Conservation (phyloP, 2,888 invertebrate genomes). For the Chromoteleia sp. region DNA sequence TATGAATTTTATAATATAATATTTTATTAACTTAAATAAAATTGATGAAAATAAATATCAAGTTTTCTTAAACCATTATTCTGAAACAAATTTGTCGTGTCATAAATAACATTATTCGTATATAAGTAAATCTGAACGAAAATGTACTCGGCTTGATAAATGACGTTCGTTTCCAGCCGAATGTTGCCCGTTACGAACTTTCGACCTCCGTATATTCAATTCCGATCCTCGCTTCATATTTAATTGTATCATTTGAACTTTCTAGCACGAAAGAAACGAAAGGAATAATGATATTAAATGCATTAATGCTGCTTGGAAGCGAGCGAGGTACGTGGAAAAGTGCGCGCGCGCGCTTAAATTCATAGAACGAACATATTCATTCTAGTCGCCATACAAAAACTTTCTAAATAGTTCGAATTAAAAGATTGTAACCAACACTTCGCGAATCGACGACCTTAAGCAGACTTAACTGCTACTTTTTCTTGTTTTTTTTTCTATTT, state of each 20-base stretch:
- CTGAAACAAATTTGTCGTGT: too few species aligned
- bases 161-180: conserved; percentile 15
- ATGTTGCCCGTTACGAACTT: conserved; percentile 21
- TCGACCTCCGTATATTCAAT: conserved; percentile 24
- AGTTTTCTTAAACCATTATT: too few species aligned
- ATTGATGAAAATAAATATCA: too few species aligned
- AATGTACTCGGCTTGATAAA: conserved; percentile 24
- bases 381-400: conserved; percentile 18
- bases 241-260: conserved; percentile 59
- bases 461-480: conserved; percentile 1
- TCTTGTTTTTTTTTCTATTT: too few species aligned
- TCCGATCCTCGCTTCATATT: conserved; percentile 48
- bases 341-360: conserved; percentile 29
- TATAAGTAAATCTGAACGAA: not conserved
- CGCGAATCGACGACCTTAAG: not conserved
- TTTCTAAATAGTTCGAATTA: conserved; percentile 41
- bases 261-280: conserved; percentile 48
- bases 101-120: not conserved
- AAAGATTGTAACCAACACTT: conserved; percentile 2
- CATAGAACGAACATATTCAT: conserved; percentile 42
- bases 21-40: too few species aligned
- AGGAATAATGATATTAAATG: conserved; percentile 39
- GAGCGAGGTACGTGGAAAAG: conserved; percentile 33
- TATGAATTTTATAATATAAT: too few species aligned
- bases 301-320: conserved; percentile 29